These are phyloP conservation scores for Callionymus lyra DNA, from an alignment of 2,113 vertebrate genomes.

Conservation along the genomic window DNA sequence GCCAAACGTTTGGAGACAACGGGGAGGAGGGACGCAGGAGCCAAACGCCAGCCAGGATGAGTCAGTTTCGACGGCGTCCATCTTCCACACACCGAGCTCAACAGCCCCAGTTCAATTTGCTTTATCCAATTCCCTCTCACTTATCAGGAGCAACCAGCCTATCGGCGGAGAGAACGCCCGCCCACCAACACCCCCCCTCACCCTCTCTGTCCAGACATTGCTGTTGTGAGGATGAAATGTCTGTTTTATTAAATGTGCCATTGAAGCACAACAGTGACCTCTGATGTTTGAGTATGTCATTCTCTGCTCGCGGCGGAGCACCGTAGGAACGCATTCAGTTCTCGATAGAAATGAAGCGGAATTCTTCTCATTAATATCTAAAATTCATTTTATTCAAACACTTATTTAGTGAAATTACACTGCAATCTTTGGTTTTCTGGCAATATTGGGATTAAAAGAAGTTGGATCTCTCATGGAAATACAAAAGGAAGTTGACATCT, in stretches of 20 bases:
- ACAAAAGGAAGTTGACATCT: no score
- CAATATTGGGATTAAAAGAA: no score
- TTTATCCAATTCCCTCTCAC: conserved; percentile 54
- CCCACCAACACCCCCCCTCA: conserved; percentile 47
- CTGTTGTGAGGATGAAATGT: conserved; percentile 80
- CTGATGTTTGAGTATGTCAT: conserved; percentile 60
- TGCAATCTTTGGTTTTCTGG: no score
- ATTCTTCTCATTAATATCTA: no score
- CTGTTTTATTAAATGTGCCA: conserved; percentile 80
- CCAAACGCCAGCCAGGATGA: conserved; percentile 45
- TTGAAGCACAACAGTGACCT: conserved; percentile 73
- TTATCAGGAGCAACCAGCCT: conserved; percentile 65
- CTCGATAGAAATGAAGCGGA: no score
- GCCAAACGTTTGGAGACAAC: conserved; percentile 41
- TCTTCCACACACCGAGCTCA: conserved; percentile 48
- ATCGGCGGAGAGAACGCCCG: conserved; percentile 63
- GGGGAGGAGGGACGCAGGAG: conserved; percentile 19
- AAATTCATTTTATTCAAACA: no score
- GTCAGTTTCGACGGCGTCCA: conserved; percentile 39
- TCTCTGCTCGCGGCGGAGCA: conserved; percentile 23
- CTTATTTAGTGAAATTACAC: no score
- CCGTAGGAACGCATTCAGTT: no score
- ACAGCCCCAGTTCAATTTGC: conserved; percentile 51
- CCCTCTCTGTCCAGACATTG: conserved; percentile 74
- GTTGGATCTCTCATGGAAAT: no score